Percentiles rank a stretch among this genome's conserved stretches.
Evolutionary conservation across 2,797 vertebrate genomes (phyloP).

Genomic region (Phalanger gymnotis): DNA sequence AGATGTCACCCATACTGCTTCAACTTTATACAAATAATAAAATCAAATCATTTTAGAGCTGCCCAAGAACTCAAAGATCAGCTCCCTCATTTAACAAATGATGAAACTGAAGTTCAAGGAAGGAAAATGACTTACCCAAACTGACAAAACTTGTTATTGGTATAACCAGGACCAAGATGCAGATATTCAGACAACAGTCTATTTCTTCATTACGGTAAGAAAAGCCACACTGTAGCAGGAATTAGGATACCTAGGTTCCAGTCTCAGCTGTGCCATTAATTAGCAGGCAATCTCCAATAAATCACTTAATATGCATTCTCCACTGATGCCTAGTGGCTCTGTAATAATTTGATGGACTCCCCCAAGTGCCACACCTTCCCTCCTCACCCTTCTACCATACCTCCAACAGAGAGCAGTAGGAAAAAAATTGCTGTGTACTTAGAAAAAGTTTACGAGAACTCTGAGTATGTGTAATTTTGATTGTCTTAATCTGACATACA

Average conservation of each 20-base stretch:
- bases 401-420: neutral
- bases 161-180: neutral
- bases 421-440: neutral
- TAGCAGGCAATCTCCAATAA: neutral
- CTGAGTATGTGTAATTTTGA: neutral
- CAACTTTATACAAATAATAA: neutral
- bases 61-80: neutral
- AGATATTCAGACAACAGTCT: neutral
- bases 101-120: neutral
- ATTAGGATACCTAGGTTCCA: neutral
- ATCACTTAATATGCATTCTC: neutral
- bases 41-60: neutral
- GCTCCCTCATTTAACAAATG: neutral
- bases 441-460: neutral
- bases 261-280: neutral
- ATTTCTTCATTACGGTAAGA: neutral
- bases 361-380: neutral
- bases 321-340: neutral
- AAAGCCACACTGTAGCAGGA: neutral
- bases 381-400: neutral
- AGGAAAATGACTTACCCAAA: neutral
- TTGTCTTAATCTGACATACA: slow-evolving; percentile 34
- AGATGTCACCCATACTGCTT: neutral
- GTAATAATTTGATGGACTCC: neutral
- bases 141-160: neutral